Percentiles rank a stretch among this genome's conserved stretches.
These are phyloP conservation scores for Danaus melanippus DNA, from an alignment of 1,140 invertebrate species.

Conservation along the genomic window DNA sequence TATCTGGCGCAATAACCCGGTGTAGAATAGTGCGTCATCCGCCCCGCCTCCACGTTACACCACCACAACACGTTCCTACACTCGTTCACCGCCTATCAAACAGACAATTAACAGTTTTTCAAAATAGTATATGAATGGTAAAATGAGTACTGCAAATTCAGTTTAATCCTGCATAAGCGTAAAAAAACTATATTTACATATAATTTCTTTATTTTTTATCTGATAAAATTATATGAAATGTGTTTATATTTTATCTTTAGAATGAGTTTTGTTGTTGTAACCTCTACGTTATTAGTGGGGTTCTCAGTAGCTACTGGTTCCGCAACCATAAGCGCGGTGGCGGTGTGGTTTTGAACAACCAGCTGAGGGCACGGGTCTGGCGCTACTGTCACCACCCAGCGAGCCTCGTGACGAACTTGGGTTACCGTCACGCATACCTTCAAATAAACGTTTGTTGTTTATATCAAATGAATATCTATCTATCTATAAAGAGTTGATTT, in stretches of 20 bases:
- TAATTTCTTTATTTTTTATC: too few species aligned
- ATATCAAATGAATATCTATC: too few species aligned
- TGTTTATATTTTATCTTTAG: slow-evolving; percentile 3
- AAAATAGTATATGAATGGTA: too few species aligned
- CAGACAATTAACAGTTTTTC: too few species aligned
- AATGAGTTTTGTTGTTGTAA: slow-evolving; percentile 7
- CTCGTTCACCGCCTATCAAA: slow-evolving; percentile 26
- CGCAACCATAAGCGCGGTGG: slow-evolving; percentile 24
- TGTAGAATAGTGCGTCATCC: slow-evolving; percentile 37
- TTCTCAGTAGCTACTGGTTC: slow-evolving; percentile 18
- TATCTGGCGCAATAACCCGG: slow-evolving; percentile 33
- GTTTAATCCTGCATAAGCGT: too few species aligned
- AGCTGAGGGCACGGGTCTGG: slow-evolving; percentile 49
- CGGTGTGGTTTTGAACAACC: slow-evolving; percentile 37
- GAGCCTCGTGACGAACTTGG: slow-evolving; percentile 40
- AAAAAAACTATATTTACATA: too few species aligned
- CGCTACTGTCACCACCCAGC: slow-evolving; percentile 40
- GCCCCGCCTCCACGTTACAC: slow-evolving; percentile 26
- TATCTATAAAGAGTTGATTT: too few species aligned
- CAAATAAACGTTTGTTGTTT: background rate
- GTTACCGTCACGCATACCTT: slow-evolving; percentile 44
- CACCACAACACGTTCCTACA: slow-evolving; percentile 34
- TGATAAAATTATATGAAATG: background rate
- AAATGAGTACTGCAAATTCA: too few species aligned
- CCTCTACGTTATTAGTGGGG: slow-evolving; percentile 6